Evolutionary conservation across 2,797 vertebrate genomes (phyloP).

Genomic region (Sebastes diaconus): DNA sequence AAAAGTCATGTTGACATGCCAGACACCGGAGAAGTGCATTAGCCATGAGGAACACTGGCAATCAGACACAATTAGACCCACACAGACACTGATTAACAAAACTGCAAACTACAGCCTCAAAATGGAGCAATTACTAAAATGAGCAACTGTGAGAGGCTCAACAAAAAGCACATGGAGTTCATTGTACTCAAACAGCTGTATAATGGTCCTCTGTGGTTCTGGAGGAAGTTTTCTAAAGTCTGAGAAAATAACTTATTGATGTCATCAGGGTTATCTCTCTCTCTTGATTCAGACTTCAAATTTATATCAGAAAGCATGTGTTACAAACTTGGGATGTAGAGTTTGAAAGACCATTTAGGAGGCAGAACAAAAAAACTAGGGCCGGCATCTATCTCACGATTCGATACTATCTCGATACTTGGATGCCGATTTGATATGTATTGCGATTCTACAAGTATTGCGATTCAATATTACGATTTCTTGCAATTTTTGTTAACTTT

Average conservation of each 20-base stretch:
- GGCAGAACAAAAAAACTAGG: background rate
- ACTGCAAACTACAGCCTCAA: background rate
- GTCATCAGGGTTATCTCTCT: background rate
- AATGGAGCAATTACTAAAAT: background rate
- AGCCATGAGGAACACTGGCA: background rate
- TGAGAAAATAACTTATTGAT: background rate
- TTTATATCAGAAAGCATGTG: background rate
- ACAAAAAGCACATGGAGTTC: background rate
- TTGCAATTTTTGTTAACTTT: no score
- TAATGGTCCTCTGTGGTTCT: background rate
- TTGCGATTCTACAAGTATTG: no score
- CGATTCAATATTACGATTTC: no score
- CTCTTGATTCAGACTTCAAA: background rate
- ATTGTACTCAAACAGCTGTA: background rate
- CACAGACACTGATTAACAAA: conserved; percentile 6
- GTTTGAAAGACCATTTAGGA: background rate
- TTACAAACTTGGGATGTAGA: background rate
- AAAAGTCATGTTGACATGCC: background rate
- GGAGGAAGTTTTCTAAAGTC: background rate
- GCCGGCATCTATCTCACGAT: no score
- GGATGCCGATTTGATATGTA: no score
- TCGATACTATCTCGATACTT: no score
- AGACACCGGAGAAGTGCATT: background rate
- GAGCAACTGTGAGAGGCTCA: conserved; percentile 1
- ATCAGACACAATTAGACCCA: background rate